Base-by-base conservation (phyloP, 35 echinoderm and acorn worm genomes). In the Hemicentrotus pulcherrimus region DNA sequence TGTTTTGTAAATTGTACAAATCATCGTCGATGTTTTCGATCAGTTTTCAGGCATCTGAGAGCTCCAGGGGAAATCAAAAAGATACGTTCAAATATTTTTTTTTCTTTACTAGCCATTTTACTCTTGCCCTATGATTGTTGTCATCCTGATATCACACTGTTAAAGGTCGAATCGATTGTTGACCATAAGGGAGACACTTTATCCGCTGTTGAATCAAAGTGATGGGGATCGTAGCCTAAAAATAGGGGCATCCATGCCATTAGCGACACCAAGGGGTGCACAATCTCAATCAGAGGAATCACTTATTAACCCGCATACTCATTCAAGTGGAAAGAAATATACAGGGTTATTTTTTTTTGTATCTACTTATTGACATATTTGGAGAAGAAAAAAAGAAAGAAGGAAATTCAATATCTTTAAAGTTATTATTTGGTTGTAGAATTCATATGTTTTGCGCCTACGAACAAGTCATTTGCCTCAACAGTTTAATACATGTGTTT, bases 1-100 rank as follows among this genome's bases (percentile, higher is more conserved):
- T 90, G 32, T 47, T 47, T 90, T 47, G 88, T 15, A 33, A 47
- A 19, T 90, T 47, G 88, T 22, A 33, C 16, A 90, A 90, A 90
- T 90, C 88, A 33, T 90, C 15, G 88, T 90, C 88, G 32, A 90
- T 90, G 88, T 90, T 45, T 90, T 90, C 88, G 88, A 90, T 90
- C 88, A 33, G 32, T 90, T 90, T 90, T 90, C 88, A 15, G 32
- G 88, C 88, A 90, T 19, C 32, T 24, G 32, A 90, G 88, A 90
- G 88, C 88, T 90, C 88, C 46, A 90, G 33, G 88, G 88, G 46
- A 90, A 45, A 45, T 90, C 88, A 78, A 22, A 78, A n/a, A 8
- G 88, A 33, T 47, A 90, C 19, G 32, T 90, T 24, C 31, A 33
- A 90, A 90, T 90, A 10, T 16, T 90, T 90, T 47, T 90, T 19